A percentile compares a stretch with the other conserved stretches of the same genome.
Conservation (phyloP, 2,888 invertebrate genomes). For the Pristionchus exspectatus region DNA sequence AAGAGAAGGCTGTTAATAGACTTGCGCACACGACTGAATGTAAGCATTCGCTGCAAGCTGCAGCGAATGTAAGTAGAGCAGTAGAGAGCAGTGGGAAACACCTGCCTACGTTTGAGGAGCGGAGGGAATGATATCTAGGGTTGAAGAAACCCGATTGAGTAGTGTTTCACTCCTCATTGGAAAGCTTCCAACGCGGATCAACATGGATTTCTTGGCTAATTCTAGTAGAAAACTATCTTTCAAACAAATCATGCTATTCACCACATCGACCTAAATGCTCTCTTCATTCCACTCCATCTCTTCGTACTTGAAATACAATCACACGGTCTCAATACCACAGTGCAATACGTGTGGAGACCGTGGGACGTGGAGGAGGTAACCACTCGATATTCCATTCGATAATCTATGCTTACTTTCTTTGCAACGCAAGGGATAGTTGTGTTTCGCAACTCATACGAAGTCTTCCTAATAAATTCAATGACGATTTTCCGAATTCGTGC, state of each 20-base stretch:
- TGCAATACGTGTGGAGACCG: no score
- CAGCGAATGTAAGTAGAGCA: no score
- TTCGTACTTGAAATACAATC: no score
- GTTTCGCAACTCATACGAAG: not conserved
- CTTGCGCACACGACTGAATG: not conserved
- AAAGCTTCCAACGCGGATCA: not conserved
- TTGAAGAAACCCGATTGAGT: not conserved
- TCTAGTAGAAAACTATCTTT: no score
- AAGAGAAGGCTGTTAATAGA: not conserved
- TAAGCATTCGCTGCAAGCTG: no score
- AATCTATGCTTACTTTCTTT: no score
- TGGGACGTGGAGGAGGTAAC: not conserved
- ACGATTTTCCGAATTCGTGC: not conserved
- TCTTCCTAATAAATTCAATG: not conserved
- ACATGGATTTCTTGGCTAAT: not conserved
- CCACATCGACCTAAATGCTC: no score
- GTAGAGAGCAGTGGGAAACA: constrained; percentile 3
- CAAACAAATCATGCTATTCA: no score
- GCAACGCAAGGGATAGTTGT: not conserved
- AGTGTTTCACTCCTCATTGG: not conserved
- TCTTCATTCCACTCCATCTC: no score
- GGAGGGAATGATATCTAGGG: not conserved
- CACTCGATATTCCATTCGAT: not conserved
- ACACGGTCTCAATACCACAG: no score
- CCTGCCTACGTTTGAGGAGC: not conserved